phyloP scores from a whole-genome alignment of 1,140 invertebrate genomes.

The Atta cephalotes region DNA sequence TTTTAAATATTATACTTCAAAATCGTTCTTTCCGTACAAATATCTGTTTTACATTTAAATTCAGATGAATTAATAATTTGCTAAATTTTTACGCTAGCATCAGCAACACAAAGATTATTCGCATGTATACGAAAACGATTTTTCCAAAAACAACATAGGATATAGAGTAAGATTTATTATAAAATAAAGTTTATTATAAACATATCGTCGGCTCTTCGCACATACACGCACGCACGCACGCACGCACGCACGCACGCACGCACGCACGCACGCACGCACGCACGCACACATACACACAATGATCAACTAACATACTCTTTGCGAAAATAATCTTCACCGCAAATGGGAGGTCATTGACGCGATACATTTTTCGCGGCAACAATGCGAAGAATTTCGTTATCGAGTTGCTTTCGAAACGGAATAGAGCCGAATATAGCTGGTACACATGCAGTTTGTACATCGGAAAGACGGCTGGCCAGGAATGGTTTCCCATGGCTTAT shows the following conservation, averaged over 20 bases:
- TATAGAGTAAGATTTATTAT: conserved; percentile 40
- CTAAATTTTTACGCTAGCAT: conserved; percentile 28
- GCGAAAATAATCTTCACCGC: conserved; percentile 59
- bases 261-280: too few species aligned
- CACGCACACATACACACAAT: not conserved
- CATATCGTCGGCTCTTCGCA: not conserved
- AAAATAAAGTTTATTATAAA: conserved; percentile 11
- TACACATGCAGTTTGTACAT: conserved; percentile 34
- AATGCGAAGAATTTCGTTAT: conserved; percentile 62
- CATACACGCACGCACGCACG: too few species aligned
- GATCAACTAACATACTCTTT: conserved; percentile 3
- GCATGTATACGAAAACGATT: not conserved
- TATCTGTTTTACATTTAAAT: conserved; percentile 15
- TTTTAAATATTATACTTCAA: too few species aligned
- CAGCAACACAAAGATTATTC: conserved; percentile 15
- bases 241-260: too few species aligned
- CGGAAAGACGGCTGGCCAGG: conserved; percentile 11
- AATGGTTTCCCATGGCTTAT: conserved; percentile 58
- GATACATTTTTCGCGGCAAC: conserved; percentile 52
- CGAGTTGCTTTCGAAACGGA: conserved; percentile 52
- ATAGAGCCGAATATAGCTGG: conserved; percentile 62
- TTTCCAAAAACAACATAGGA: not conserved
- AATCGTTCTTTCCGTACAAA: too few species aligned
- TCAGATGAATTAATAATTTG: not conserved
- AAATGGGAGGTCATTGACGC: not conserved